Conservation (phyloP, 2,888 invertebrate genomes). For the Hydriomena furcata region DNA sequence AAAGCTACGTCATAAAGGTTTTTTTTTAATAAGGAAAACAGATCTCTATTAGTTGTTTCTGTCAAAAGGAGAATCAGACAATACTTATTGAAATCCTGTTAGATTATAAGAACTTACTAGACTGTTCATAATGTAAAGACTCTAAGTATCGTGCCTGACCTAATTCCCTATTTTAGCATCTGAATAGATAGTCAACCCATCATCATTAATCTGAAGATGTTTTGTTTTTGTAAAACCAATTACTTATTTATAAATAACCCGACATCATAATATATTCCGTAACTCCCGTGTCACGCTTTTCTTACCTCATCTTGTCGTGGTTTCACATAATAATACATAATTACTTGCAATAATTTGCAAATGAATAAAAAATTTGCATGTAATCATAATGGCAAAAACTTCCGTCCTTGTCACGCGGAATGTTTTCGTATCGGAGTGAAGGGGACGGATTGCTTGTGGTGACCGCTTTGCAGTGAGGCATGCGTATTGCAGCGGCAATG, state of each 20-base stretch:
- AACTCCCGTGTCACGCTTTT: slow-evolving; percentile 52
- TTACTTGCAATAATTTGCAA: slow-evolving; percentile 77
- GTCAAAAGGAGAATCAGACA: neutral
- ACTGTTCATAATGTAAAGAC: neutral
- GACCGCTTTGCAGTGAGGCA: slow-evolving; percentile 65
- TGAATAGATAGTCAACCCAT: slow-evolving; percentile 2
- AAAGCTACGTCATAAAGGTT: no score
- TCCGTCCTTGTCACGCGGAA: slow-evolving; percentile 52
- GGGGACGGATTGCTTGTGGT: slow-evolving; percentile 51
- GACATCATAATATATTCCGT: slow-evolving; percentile 40
- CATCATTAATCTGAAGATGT: slow-evolving; percentile 3
- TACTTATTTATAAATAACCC: slow-evolving; percentile 25
- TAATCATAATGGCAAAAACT: slow-evolving; percentile 61
- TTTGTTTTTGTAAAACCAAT: slow-evolving; percentile 22
- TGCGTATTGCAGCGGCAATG: slow-evolving; percentile 75
- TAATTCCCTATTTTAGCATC: slow-evolving; percentile 16
- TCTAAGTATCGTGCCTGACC: slow-evolving; percentile 12
- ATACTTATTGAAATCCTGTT: slow-evolving; percentile 1
- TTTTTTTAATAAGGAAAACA: no score
- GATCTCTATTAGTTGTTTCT: no score
- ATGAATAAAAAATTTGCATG: slow-evolving; percentile 79
- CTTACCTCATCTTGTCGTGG: slow-evolving; percentile 49
- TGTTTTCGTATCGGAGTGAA: slow-evolving; percentile 47
- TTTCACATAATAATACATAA: slow-evolving; percentile 71
- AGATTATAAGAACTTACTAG: neutral